Conservation (phyloP, 2,113 vertebrate genomes). For the Poicephalus meyeri region DNA sequence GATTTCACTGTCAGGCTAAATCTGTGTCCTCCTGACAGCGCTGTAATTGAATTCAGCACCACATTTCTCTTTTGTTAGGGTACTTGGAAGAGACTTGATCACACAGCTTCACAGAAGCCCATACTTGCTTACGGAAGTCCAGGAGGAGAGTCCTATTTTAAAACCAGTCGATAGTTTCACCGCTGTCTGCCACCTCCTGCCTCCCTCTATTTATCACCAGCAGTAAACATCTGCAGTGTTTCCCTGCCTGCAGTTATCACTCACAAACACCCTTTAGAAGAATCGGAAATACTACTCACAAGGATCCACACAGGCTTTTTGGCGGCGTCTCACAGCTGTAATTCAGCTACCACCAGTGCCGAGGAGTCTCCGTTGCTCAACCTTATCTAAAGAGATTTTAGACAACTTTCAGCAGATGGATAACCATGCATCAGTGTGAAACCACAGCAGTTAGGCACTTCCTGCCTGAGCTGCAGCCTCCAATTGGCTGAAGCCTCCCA, state of each 20-base stretch:
- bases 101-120: background rate
- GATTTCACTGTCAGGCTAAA: background rate
- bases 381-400: background rate
- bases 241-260: background rate
- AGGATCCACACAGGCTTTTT: background rate
- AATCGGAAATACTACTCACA: conserved; percentile 41
- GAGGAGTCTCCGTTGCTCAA: background rate
- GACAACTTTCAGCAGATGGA: background rate
- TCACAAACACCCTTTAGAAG: background rate
- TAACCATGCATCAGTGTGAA: background rate
- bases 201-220: background rate
- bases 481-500: background rate
- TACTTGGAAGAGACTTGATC: background rate
- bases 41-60: background rate
- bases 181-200: background rate
- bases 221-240: background rate
- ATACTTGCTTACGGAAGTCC: fast-evolving
- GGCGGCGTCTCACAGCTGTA: background rate
- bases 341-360: background rate
- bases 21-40: background rate
- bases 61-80: background rate
- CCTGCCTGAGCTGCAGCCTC: background rate
- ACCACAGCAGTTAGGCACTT: background rate
- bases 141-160: background rate
- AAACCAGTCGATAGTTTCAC: background rate